Conservation (phyloP, 2,113 vertebrate genomes). For the Macrotis lagotis region DNA sequence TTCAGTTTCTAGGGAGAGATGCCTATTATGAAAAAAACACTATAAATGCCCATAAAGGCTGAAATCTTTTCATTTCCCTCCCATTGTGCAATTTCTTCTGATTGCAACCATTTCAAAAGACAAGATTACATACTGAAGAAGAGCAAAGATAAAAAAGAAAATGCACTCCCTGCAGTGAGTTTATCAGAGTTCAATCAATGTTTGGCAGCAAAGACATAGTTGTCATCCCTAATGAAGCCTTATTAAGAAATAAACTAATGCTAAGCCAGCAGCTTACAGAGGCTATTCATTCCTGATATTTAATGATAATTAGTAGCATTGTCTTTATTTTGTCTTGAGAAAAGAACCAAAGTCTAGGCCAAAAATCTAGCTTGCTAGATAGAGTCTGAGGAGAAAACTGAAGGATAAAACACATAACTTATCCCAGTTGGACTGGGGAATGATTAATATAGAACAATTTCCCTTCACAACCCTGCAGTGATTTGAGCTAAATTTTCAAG, state of each 20-base stretch:
- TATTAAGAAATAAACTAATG: conserved; percentile 53
- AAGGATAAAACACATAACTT: conserved; percentile 26
- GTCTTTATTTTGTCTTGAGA: conserved; percentile 14
- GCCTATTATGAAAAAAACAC: conserved; percentile 69
- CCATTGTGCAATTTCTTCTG: conserved; percentile 78
- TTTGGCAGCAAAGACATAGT: conserved; percentile 65
- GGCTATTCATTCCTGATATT: background rate
- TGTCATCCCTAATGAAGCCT: conserved; percentile 63
- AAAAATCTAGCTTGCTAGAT: conserved; percentile 23
- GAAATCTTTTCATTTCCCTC: conserved; percentile 76
- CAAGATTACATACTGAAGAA: conserved; percentile 69
- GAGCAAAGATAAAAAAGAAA: conserved; percentile 56
- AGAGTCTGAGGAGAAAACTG: background rate
- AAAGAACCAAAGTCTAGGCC: conserved; percentile 31
- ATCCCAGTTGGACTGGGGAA: background rate
- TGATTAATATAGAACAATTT: background rate
- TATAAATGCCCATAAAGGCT: conserved; percentile 42
- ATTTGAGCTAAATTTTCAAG: background rate
- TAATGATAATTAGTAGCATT: conserved; percentile 15
- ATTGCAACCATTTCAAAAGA: conserved; percentile 72
- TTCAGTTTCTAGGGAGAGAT: conserved; percentile 65
- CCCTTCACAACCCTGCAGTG: background rate
- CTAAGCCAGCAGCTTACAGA: background rate
- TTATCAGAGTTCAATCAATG: conserved; percentile 61
- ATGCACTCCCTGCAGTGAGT: conserved; percentile 56